These are phyloP conservation scores for Smutsia temminckii DNA, from an alignment of 2,797 vertebrate species.

Conservation along the genomic window DNA sequence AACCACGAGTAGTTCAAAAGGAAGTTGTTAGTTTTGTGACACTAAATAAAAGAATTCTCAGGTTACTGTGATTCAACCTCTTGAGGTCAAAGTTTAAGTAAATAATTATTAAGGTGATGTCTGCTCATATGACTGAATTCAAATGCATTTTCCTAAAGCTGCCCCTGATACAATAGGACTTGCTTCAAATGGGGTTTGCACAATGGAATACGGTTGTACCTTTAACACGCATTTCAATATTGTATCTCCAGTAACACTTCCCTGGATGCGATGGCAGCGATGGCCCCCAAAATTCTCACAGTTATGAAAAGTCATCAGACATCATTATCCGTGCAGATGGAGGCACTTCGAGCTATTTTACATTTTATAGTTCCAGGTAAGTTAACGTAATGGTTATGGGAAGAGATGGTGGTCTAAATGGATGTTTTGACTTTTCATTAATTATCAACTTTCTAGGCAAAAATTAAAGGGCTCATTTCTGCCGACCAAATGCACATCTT, in stretches of 20 bases:
- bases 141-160: background rate
- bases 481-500: background rate
- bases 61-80: background rate
- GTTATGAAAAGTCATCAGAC: slow-evolving; percentile 91
- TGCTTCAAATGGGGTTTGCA: background rate
- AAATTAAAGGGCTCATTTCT: background rate
- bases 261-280: slow-evolving; percentile 90
- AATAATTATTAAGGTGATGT: background rate
- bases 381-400: slow-evolving; percentile 16
- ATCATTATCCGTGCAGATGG: slow-evolving; percentile 90
- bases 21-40: background rate
- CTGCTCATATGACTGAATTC: background rate
- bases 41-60: background rate
- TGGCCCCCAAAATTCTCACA: slow-evolving; percentile 89
- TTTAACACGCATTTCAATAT: slow-evolving; percentile 57
- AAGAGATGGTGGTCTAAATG: background rate
- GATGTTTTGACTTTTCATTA: slow-evolving; percentile 30
- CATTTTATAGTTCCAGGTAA: slow-evolving; percentile 92
- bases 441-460: slow-evolving; percentile 7
- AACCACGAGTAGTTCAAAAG: background rate
- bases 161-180: background rate
- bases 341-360: slow-evolving; percentile 91
- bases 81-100: background rate
- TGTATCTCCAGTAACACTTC: slow-evolving; percentile 86
- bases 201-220: background rate